Evolutionary conservation across 2,888 invertebrate genomes (phyloP).

Genomic region (Monoplex corrugatus): DNA sequence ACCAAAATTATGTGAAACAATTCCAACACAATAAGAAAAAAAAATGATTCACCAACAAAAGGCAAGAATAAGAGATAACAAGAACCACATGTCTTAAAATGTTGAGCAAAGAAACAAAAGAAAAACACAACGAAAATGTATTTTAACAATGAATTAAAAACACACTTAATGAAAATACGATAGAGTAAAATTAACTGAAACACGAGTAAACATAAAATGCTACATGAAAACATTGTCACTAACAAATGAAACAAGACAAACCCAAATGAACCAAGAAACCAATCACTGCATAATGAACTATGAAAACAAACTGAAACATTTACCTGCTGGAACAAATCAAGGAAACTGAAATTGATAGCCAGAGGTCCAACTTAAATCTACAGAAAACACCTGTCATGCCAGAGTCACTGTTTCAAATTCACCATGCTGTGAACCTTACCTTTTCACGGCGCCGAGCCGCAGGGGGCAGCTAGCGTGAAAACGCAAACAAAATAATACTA

Average conservation of each 20-base stretch:
- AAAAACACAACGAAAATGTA: no score
- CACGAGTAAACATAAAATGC: no score
- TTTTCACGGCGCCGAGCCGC: constrained; percentile 69
- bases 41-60: neutral
- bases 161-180: no score
- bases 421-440: constrained; percentile 60
- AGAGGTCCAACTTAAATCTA: neutral
- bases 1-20: no score
- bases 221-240: no score
- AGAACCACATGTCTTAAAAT: neutral
- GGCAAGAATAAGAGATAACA: neutral
- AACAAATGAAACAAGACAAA: no score
- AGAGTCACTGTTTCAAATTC: neutral
- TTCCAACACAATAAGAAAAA: no score
- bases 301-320: neutral
- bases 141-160: no score
- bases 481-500: neutral
- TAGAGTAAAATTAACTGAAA: no score
- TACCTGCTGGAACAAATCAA: neutral
- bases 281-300: constrained; percentile 22
- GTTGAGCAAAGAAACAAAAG: neutral
- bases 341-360: neutral
- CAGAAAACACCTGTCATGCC: neutral
- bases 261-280: constrained; percentile 31
- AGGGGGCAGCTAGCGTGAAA: constrained; percentile 64